A percentile compares a stretch with the other conserved stretches of the same genome.
Conservation (phyloP, 1,140 invertebrate genomes). For the Hylaeus volcanicus region DNA sequence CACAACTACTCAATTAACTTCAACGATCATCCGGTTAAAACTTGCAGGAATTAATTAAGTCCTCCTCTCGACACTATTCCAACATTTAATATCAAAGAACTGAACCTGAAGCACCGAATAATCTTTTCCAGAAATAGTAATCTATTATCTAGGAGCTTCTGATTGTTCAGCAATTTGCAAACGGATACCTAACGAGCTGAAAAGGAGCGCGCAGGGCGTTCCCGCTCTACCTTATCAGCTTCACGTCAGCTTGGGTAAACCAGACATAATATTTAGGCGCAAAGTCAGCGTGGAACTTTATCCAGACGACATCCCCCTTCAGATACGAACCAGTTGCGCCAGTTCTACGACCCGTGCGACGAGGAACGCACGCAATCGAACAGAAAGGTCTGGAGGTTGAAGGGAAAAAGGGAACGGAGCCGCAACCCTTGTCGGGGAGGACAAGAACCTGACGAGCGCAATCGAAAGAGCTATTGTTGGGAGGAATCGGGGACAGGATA, state of each 20-base stretch:
- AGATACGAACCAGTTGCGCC: conserved; percentile 16
- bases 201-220: background rate
- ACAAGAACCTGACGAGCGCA: conserved; percentile 33
- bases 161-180: background rate
- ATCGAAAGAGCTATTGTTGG: conserved; percentile 43
- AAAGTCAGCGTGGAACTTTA: conserved; percentile 24
- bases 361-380: conserved; percentile 7
- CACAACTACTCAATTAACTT: conserved; percentile 54
- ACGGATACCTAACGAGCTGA: conserved; percentile 3
- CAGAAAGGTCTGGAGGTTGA: background rate
- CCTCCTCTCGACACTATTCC: background rate
- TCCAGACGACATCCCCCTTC: conserved; percentile 17
- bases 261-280: conserved; percentile 62
- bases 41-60: conserved; percentile 60
- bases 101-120: too few species aligned
- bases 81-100: too few species aligned
- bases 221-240: conserved; percentile 2
- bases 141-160: background rate
- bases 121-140: too few species aligned
- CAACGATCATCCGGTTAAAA: conserved; percentile 58
- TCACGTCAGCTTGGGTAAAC: conserved; percentile 49
- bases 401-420: background rate
- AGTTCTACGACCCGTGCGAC: background rate
- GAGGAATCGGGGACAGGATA: conserved; percentile 44
- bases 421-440: conserved; percentile 24